A percentile compares a stretch with the other conserved stretches of the same genome.
These are phyloP conservation scores for Tiliqua scincoides DNA, from an alignment of 2,113 vertebrate species.

Conservation along the genomic window DNA sequence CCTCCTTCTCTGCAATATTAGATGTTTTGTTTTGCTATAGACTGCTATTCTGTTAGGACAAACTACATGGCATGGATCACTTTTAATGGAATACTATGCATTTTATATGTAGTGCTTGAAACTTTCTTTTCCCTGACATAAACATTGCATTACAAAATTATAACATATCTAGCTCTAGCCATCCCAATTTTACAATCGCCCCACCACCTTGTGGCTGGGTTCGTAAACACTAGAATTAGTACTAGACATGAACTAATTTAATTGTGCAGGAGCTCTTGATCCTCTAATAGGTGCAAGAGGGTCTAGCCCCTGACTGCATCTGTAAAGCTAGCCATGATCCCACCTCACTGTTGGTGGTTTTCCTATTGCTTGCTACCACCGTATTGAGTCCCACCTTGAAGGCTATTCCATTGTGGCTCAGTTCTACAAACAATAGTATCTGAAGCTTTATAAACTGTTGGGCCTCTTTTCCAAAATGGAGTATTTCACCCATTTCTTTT, in stretches of 20 bases:
- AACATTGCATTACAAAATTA: not conserved
- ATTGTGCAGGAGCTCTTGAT: not conserved
- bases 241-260: not conserved
- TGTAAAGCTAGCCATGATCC: not conserved
- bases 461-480: not conserved
- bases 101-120: not conserved
- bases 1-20: not conserved
- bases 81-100: not conserved
- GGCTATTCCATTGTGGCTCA: not conserved
- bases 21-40: not conserved
- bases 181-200: no score
- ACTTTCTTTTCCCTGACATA: not conserved
- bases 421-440: not conserved
- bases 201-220: not conserved
- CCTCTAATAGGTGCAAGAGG: not conserved
- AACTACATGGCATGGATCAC: not conserved
- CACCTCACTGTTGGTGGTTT: not conserved
- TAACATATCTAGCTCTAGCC: not conserved
- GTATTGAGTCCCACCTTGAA: not conserved
- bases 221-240: not conserved
- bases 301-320: not conserved
- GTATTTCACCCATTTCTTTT: not conserved
- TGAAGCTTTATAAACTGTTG: not conserved
- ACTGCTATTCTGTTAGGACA: not conserved
- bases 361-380: not conserved